Evolutionary conservation across 2,113 vertebrate genomes (phyloP), one percentile per base, ranked within the genome.

Genomic region (Bolborhynchus lineola): DNA sequence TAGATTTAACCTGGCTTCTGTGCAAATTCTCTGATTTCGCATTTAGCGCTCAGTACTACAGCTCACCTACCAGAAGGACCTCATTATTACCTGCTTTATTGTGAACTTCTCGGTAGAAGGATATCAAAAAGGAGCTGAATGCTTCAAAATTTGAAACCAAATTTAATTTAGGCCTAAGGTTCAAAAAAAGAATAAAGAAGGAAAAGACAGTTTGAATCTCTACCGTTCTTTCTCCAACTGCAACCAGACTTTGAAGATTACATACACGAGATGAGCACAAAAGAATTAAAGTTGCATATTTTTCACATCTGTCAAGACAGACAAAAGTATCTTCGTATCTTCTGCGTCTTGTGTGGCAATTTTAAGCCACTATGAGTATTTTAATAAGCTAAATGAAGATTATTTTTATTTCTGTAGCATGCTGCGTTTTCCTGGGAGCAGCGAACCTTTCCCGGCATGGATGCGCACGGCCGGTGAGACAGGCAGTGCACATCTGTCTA

Each of bases 61-160:
- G 87, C 82, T 93, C 91, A 96, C 95, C 97, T 96, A 72, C 33
- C 23, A 78, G 59, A 96, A 72, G 86, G 7, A 77, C 28, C 87
- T 93, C 31, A 72, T 83, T 83, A 57, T 88, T 87, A 91, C 90
- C 97, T 96, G 87, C 97, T 97, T 97, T 91, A 96, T 96, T 84
- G 74, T 53, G 55, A 93, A 94, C 9, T 60, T 90, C 93, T 96
- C 95, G 92, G 93, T 97, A 97, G 96, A 95, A 96, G 98, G 33
- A 97, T 6, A 88, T 74, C 95, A 91, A 95, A 94, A 83, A 92
- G 70, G 81, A 95, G 77, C 76, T 87, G 62, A 96, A 71, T 57
- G 25, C 91, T 95, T 96, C 70, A 86, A 92, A 98, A 98, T 96
- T 98, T 85, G 88, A 53, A 91, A 35, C 49, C 55, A 89, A 74